Base-by-base conservation (phyloP, 2,888 invertebrate genomes). In the Eristalinus aeneus region DNA sequence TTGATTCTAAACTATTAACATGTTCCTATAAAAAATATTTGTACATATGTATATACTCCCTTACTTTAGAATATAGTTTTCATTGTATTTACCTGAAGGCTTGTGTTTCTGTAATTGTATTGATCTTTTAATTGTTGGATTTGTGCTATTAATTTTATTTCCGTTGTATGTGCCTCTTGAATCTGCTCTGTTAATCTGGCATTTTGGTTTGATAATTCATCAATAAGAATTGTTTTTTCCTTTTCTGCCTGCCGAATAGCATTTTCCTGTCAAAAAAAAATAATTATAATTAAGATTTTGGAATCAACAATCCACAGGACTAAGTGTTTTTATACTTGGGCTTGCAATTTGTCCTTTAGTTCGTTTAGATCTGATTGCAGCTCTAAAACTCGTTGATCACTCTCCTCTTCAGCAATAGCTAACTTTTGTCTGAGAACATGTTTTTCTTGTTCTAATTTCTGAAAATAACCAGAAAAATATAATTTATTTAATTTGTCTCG, bases 401-500 rank as follows among this genome's bases (percentile, higher is more conserved):
- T 97, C 92, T 98, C 98, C 34, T 97, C 96, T 91, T 97, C 96
- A 56, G 96, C 95, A 56, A 97, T 96, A 89, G 97, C 96, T 90
- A 98, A 93, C 90, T 97, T 96, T 86, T 98, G 94, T 82, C 97
- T 94, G 69, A 98, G 94, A 69, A 96, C 94, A 93, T 98, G 97
- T 89, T 98, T 96, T 93, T 98, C 98, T 93, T 98, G 98, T 93
- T 98, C 98, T 92, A 98, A 94, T 91, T 95, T 95, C 98, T 98
- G 94, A 0, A 93, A 93, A 72, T 39, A 12, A 39, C n/a, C 4
- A 16, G n/a, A n/a, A n/a, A n/a, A n/a, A n/a, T n/a, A n/a, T n/a
- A n/a, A n/a, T n/a, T n/a, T n/a, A n/a, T n/a, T n/a, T n/a, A n/a
- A n/a, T n/a, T n/a, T n/a, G n/a, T n/a, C n/a, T n/a, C n/a, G n/a